Evolutionary conservation across 2,888 invertebrate genomes (phyloP).

Genomic region (Megastigmus dorsalis): DNA sequence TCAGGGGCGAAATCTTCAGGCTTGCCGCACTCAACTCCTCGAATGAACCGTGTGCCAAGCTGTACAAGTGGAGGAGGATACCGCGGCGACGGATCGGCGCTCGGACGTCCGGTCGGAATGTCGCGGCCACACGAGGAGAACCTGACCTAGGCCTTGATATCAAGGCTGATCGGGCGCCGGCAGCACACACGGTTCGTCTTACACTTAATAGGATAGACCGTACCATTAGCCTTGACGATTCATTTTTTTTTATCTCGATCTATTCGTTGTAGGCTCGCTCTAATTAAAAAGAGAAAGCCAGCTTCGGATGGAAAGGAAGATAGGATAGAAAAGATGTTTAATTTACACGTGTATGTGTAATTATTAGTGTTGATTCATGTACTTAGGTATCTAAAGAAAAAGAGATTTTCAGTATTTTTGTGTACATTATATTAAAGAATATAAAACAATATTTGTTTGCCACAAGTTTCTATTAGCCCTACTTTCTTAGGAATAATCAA

Average conservation of each 20-base stretch:
- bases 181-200: conserved; percentile 12
- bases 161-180: conserved; percentile 5
- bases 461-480: neutral
- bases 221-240: too few species aligned
- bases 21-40: too few species aligned
- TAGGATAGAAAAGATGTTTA: neutral
- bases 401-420: conserved; percentile 21
- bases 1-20: too few species aligned
- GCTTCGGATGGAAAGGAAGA: neutral
- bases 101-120: conserved; percentile 31
- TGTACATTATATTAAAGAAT: neutral
- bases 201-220: too few species aligned
- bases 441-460: conserved; percentile 7
- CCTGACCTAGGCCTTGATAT: conserved; percentile 41
- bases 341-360: too few species aligned
- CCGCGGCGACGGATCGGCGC: neutral
- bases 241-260: too few species aligned
- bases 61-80: neutral
- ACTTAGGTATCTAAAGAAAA: too few species aligned
- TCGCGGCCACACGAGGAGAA: conserved; percentile 48
- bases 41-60: conserved; percentile 3
- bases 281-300: too few species aligned
- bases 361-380: too few species aligned
- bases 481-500: neutral
- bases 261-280: too few species aligned